Evolutionary conservation across 2,113 vertebrate species (phyloP).

Genomic region (Urocolius indicus): DNA sequence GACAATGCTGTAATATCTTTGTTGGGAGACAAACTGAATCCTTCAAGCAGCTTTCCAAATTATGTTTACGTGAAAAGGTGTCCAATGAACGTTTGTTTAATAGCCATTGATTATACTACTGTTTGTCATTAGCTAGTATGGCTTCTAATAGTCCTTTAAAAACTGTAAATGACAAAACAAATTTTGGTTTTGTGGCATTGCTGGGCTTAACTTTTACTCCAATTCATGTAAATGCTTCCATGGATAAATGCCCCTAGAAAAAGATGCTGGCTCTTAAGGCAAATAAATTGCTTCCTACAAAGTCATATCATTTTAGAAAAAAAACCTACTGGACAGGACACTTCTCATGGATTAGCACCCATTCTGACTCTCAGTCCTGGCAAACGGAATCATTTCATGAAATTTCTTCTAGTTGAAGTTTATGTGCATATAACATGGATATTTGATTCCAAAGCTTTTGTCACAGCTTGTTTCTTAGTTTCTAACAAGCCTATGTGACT

Average conservation of each 20-base stretch:
- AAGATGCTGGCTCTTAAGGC: neutral
- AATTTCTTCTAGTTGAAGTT: neutral
- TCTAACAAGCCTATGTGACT: neutral
- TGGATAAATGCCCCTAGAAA: neutral
- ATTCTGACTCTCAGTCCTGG: neutral
- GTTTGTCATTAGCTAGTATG: neutral
- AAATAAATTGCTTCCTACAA: neutral
- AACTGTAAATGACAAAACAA: neutral
- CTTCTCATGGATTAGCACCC: neutral
- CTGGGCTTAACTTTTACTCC: neutral
- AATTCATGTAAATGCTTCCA: neutral
- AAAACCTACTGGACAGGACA: neutral
- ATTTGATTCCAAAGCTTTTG: neutral
- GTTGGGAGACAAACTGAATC: neutral
- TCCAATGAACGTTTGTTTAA: neutral
- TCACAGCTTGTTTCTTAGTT: neutral
- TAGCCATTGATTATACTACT: neutral
- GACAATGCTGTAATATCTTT: neutral
- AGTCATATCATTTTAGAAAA: neutral
- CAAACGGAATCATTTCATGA: neutral
- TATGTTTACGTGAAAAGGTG: neutral
- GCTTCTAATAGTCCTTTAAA: neutral
- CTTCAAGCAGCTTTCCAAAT: neutral
- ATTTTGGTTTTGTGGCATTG: neutral
- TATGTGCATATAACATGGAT: neutral